Conservation (phyloP, 2,113 vertebrate species). For the Brachionichthys hirsutus region DNA sequence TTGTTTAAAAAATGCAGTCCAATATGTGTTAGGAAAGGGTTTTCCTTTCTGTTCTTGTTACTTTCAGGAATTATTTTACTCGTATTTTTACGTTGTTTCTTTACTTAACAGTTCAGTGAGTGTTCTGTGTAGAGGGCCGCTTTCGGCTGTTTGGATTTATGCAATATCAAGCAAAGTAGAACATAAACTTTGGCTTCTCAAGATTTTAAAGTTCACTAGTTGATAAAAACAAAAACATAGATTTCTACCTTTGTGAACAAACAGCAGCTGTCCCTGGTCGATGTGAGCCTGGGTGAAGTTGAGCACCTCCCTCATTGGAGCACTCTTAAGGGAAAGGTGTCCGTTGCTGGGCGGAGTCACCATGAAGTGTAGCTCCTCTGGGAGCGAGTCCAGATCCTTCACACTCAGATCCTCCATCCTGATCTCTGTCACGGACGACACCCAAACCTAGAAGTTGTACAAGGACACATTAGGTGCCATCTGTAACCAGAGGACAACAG, state of each 20-base stretch:
- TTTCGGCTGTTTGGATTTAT: neutral
- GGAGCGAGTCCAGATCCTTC: slow-evolving; percentile 81
- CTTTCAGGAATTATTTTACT: neutral
- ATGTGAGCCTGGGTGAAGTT: slow-evolving; percentile 89
- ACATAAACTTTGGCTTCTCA: neutral
- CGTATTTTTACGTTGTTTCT: neutral
- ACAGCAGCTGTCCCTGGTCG: slow-evolving; percentile 82
- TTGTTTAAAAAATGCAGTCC: too few species aligned
- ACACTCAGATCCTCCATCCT: slow-evolving; percentile 77
- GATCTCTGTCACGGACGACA: slow-evolving; percentile 85
- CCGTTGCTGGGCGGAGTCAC: slow-evolving; percentile 86
- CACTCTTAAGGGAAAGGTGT: slow-evolving; percentile 83
- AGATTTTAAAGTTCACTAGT: too few species aligned
- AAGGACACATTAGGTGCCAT: slow-evolving; percentile 6
- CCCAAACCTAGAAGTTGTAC: slow-evolving; percentile 82
- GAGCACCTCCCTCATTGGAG: slow-evolving; percentile 77
- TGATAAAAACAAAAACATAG: neutral
- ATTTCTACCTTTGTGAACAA: slow-evolving; percentile 85
- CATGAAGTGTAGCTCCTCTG: slow-evolving; percentile 80
- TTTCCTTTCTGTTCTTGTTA: too few species aligned
- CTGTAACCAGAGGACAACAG: neutral
- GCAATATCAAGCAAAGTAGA: neutral
- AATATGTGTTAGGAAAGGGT: too few species aligned
- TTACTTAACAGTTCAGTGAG: neutral
- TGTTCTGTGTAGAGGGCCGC: neutral